Evolutionary conservation across 2,888 invertebrate genomes (phyloP).

Genomic region (Operophtera brumata): DNA sequence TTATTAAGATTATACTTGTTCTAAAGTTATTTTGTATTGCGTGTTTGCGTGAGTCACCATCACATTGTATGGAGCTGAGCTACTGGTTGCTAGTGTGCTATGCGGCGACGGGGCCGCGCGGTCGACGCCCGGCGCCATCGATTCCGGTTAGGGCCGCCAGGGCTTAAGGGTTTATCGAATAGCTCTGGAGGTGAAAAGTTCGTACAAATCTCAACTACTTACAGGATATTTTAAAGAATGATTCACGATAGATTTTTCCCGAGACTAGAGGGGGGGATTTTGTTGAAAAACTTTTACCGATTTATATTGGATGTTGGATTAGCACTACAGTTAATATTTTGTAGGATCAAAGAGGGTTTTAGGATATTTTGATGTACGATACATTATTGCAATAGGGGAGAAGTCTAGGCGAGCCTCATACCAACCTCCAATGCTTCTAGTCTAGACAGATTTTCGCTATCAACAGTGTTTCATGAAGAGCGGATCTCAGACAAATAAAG

Average conservation of each 20-base stretch:
- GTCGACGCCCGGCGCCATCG: constrained; percentile 45
- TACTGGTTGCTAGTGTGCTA: constrained; percentile 3
- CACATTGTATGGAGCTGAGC: neutral
- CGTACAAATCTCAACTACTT: constrained; percentile 18
- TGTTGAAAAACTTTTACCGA: neutral
- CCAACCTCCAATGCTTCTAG: neutral
- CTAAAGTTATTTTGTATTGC: too few relatives aligned
- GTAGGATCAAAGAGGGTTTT: too few relatives aligned
- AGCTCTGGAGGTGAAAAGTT: constrained; percentile 19
- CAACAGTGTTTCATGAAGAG: too few relatives aligned
- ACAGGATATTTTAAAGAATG: constrained; percentile 8
- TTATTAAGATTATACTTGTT: too few relatives aligned
- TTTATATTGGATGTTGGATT: too few relatives aligned
- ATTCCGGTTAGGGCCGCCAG: constrained; percentile 27
- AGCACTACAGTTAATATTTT: too few relatives aligned
- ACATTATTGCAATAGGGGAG: too few relatives aligned
- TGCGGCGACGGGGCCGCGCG: constrained; percentile 38
- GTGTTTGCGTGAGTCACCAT: neutral
- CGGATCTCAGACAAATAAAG: too few relatives aligned
- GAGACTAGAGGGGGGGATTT: neutral
- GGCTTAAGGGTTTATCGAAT: constrained; percentile 26
- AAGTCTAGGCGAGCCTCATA: neutral
- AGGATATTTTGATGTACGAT: too few relatives aligned
- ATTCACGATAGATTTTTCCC: constrained; percentile 6
- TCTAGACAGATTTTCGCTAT: too few relatives aligned